A percentile compares a stretch with the other conserved stretches of the same genome.
phyloP scores from a whole-genome alignment of 2,888 invertebrate genomes.

The Cremastinae sp. region DNA sequence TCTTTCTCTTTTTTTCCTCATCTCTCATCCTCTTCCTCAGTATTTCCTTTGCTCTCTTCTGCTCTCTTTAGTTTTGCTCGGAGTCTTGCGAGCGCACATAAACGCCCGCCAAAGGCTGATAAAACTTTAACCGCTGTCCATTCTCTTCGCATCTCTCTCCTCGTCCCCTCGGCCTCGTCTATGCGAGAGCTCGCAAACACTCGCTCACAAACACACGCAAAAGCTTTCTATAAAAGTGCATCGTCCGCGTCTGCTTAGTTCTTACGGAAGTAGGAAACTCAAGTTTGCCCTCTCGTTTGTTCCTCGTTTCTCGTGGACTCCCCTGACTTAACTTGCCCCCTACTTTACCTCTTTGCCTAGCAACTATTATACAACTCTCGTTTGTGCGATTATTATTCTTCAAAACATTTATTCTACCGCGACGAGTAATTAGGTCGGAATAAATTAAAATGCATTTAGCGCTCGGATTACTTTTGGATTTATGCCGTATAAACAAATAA shows the following conservation, averaged over 20 bases:
- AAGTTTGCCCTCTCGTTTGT: slow-evolving; percentile 53
- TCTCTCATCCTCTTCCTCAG: neutral
- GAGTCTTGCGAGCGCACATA: slow-evolving; percentile 27
- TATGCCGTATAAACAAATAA: neutral
- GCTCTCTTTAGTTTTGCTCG: slow-evolving; percentile 20
- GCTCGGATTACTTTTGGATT: slow-evolving; percentile 3
- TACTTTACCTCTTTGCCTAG: no score
- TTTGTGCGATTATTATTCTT: slow-evolving; percentile 35
- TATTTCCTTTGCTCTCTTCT: neutral
- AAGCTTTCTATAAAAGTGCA: slow-evolving; percentile 6
- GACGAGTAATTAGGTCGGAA: slow-evolving; percentile 33
- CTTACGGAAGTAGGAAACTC: slow-evolving; percentile 40
- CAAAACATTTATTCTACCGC: slow-evolving; percentile 17
- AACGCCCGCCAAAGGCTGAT: slow-evolving; percentile 51
- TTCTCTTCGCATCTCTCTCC: slow-evolving; percentile 27
- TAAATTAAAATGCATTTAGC: slow-evolving; percentile 26
- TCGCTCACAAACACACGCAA: neutral
- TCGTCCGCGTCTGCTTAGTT: slow-evolving; percentile 14
- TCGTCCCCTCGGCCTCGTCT: slow-evolving; percentile 19
- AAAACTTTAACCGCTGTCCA: slow-evolving; percentile 57
- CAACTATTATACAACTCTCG: slow-evolving; percentile 27
- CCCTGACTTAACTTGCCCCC: neutral
- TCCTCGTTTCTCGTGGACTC: slow-evolving; percentile 29
- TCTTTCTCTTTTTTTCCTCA: neutral
- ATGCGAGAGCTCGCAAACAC: slow-evolving; percentile 10